A percentile compares a stretch with the other conserved stretches of the same genome.
phyloP scores from a whole-genome alignment of 2,888 invertebrate species.

The Rhamphomyia laevipes region DNA sequence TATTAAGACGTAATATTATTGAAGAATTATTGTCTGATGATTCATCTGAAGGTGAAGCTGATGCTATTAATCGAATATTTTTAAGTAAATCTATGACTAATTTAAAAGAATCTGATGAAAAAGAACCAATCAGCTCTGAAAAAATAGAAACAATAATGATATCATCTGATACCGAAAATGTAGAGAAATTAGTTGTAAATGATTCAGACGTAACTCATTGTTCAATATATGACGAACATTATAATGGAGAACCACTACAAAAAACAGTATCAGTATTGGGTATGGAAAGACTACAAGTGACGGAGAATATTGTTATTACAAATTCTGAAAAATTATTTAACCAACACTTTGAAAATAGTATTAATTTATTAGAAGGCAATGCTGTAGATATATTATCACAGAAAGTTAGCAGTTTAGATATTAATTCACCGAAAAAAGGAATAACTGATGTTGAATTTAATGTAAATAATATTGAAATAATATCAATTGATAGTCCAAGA shows the following conservation, averaged over 20 bases:
- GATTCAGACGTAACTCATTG: constrained; percentile 12
- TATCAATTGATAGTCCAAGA: constrained; percentile 16
- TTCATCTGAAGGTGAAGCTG: constrained; percentile 12
- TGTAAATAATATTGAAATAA: constrained; percentile 11
- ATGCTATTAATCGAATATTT: background rate
- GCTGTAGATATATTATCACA: constrained; percentile 21
- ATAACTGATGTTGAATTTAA: constrained; percentile 5
- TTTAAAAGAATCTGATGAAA: background rate
- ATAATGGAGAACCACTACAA: background rate
- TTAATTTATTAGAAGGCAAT: background rate
- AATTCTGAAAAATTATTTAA: too few relatives aligned
- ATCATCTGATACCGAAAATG: background rate
- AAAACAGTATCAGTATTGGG: background rate
- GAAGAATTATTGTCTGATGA: constrained; percentile 16
- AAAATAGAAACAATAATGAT: background rate
- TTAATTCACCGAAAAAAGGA: constrained; percentile 9
- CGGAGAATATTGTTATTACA: background rate
- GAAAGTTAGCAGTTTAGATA: constrained; percentile 20
- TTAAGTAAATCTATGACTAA: background rate
- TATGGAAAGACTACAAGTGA: background rate
- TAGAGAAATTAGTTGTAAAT: constrained; percentile 3
- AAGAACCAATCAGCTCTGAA: background rate
- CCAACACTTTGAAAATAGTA: too few relatives aligned
- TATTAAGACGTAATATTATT: constrained; percentile 21
- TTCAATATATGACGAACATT: background rate